A percentile compares a stretch with the other conserved stretches of the same genome.
Evolutionary conservation across 2,797 vertebrate genomes (phyloP).

Genomic region (Neostethus bicornis): DNA sequence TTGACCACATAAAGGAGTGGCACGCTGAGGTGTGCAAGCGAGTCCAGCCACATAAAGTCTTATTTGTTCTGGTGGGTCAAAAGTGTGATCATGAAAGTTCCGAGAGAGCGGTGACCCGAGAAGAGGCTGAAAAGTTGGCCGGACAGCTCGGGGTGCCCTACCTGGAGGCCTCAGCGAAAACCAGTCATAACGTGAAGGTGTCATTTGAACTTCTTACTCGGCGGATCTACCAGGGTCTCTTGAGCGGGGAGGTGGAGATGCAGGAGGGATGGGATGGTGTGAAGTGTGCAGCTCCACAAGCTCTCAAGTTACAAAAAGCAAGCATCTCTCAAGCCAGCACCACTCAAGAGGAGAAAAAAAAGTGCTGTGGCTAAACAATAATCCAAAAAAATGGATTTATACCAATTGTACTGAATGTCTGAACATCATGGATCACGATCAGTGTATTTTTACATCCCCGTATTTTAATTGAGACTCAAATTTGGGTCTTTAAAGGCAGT

Average conservation of each 20-base stretch:
- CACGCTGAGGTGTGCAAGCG: conserved; percentile 82
- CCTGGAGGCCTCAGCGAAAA: conserved; percentile 85
- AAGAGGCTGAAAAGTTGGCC: conserved; percentile 82
- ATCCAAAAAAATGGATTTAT: conserved; percentile 8
- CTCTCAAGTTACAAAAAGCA: conserved; percentile 45
- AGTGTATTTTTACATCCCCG: conserved; percentile 14
- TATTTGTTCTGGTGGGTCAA: conserved; percentile 86
- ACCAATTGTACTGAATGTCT: neutral
- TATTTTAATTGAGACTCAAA: too few species aligned
- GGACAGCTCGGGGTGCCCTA: conserved; percentile 75
- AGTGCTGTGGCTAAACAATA: conserved; percentile 63
- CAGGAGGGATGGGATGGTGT: conserved; percentile 82
- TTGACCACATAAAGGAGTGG: conserved; percentile 82
- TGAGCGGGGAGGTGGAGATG: conserved; percentile 71
- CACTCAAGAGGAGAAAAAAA: conserved; percentile 49
- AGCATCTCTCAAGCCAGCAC: conserved; percentile 14
- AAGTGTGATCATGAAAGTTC: conserved; percentile 79
- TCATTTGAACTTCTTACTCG: conserved; percentile 79
- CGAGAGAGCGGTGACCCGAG: conserved; percentile 70
- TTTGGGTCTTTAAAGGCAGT: too few species aligned
- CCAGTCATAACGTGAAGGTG: conserved; percentile 75
- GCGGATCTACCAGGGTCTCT: conserved; percentile 79
- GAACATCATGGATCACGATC: conserved; percentile 5
- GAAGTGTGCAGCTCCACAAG: conserved; percentile 73
- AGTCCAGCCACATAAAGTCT: conserved; percentile 73